Evolutionary conservation across 2,113 vertebrate genomes (phyloP), one percentile per base, ranked within the genome.

Genomic region (Albula goreensis): DNA sequence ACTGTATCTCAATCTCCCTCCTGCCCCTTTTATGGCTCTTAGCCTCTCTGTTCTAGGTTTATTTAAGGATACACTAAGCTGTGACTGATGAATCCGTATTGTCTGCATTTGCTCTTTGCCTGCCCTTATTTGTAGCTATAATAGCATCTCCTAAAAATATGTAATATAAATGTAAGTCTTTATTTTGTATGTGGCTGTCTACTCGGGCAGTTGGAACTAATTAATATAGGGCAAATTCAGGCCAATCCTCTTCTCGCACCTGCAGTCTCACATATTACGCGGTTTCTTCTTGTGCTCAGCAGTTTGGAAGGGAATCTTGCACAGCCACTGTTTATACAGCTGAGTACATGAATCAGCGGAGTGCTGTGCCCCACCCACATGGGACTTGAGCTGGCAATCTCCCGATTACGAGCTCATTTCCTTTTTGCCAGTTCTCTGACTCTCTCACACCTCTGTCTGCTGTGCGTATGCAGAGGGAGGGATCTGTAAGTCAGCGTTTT

Each of bases 381-480:
- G n/a, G n/a, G 70, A 74, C 9, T 74, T 74, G 70, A 74, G 9
- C 70, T 74, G 22, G 70, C n/a, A 74, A 10, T n/a, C 70, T 74
- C 22, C 70, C 10, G 70, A 74, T 31, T 74, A 22, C 70, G 9
- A 74, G 70, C 1, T 31, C 19, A 74, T 74, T 74, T 31, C n/a
- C n/a, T n/a, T 31, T 41, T 19, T 25, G 9, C 70, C 8, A 22
- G 85, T 50, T 83, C 78, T 81, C 88, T 90, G 60, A 5, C 74
- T 85, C 53, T 70, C 57, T 56, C 51, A 11, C 50, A 19, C 53
- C 78, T 90, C 83, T 79, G 85, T 17, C 12, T 17, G 11, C 15
- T 53, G 17, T 84, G 63, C 41, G 50, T 48, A 11, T n/a, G 57
- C 60, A 74, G 57, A 51, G 51, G n/a, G 22, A 51, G 31, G 12